These are phyloP conservation scores for Speoplatyrhinus poulsoni DNA, from an alignment of 2,113 vertebrate species.

Conservation along the genomic window DNA sequence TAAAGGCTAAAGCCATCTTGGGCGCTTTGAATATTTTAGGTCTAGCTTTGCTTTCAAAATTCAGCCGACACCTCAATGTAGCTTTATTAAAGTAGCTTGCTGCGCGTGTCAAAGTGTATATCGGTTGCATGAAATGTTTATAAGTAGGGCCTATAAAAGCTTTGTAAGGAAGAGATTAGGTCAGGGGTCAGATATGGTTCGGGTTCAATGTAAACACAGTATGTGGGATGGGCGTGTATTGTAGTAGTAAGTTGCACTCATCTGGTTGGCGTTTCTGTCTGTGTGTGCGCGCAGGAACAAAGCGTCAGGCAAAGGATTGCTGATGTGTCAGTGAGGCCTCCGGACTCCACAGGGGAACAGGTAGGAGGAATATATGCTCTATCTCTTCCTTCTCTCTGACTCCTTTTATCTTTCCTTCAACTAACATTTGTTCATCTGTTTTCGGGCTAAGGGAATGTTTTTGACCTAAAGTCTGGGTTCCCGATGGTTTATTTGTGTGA, in stretches of 20 bases:
- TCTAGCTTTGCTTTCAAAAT: constrained; percentile 41
- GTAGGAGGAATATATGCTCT: constrained; percentile 52
- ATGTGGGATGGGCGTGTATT: neutral
- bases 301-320: constrained; percentile 42
- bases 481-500: neutral
- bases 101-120: neutral
- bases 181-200: neutral
- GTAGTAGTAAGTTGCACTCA: constrained; percentile 2
- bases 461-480: neutral
- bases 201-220: neutral
- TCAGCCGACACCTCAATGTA: constrained; percentile 24
- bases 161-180: neutral
- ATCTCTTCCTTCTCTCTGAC: neutral
- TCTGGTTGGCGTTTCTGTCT: neutral
- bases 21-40: constrained; percentile 68
- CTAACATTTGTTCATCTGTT: neutral
- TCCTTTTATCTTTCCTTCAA: neutral
- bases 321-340: constrained; percentile 58
- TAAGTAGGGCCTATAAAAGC: neutral
- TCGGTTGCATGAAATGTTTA: neutral
- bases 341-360: constrained; percentile 57
- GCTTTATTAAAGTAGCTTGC: constrained; percentile 34
- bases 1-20: constrained; percentile 60
- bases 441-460: neutral
- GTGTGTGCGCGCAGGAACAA: constrained; percentile 47